Evolutionary conservation across 37 sponge, comb jelly and placozoan species (phyloP).

Genomic region (Corticium candelabrum): DNA sequence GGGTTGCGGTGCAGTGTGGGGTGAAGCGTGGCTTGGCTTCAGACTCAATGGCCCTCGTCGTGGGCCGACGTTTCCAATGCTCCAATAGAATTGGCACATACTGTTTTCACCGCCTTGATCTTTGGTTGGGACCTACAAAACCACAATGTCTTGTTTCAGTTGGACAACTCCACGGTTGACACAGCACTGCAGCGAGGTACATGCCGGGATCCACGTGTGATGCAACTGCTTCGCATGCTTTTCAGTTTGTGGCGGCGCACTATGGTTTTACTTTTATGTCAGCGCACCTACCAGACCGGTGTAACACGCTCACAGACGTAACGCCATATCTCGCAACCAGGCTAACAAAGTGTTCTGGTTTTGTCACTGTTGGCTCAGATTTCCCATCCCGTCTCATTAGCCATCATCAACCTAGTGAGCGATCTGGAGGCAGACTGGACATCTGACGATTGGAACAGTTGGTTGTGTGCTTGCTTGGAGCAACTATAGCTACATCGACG

Average conservation of each 20-base stretch:
- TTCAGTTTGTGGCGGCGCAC: conserved; percentile 18
- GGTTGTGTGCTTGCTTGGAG: conserved; percentile 22
- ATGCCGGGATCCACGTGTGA: conserved; percentile 6
- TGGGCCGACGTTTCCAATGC: conserved; percentile 13
- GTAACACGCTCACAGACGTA: conserved; percentile 21
- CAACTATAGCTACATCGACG: conserved; percentile 20
- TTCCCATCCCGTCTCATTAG: too few species aligned
- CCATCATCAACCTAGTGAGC: too few species aligned
- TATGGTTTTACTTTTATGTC: conserved; percentile 11
- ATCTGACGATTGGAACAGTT: conserved; percentile 27
- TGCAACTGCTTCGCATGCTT: conserved; percentile 36
- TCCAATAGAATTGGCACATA: conserved; percentile 30
- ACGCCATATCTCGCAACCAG: conserved; percentile 35
- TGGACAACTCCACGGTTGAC: conserved; percentile 54
- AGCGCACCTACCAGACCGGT: conserved; percentile 29
- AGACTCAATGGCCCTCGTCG: conserved; percentile 21
- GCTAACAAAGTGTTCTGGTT: too few species aligned
- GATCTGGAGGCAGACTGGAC: conserved; percentile 44
- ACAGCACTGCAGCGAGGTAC: conserved; percentile 10
- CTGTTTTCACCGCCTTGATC: conserved; percentile 10
- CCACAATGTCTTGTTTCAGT: conserved; percentile 2
- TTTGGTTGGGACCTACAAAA: conserved; percentile 33
- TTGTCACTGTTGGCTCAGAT: too few species aligned
- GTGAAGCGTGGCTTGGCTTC: conserved; percentile 34
- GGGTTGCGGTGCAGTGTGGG: conserved; percentile 40